Percentiles rank a stretch among this genome's conserved stretches.
phyloP scores from a whole-genome alignment of 2,113 vertebrate genomes.

The Danionella cerebrum region DNA sequence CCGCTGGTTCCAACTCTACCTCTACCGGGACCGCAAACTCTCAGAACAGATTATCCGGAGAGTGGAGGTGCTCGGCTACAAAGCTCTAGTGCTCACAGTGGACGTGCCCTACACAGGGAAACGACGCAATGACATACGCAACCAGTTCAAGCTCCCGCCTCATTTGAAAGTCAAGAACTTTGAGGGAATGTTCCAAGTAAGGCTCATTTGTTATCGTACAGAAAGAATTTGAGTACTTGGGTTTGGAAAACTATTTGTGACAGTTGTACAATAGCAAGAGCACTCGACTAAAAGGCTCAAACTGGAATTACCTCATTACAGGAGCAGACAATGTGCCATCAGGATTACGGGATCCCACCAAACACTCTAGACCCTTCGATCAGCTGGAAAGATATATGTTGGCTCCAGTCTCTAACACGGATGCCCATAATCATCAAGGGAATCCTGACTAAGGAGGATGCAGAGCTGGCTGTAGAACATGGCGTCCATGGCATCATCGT shows the following conservation, averaged over 20 bases:
- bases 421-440: slow-evolving; percentile 93
- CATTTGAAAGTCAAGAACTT: slow-evolving; percentile 81
- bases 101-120: slow-evolving; percentile 81
- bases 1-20: slow-evolving; percentile 90
- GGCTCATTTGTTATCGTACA: too few species aligned
- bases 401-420: slow-evolving; percentile 77
- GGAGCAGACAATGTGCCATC: slow-evolving; percentile 45
- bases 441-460: slow-evolving; percentile 92
- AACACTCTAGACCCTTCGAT: slow-evolving; percentile 74
- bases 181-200: slow-evolving; percentile 73
- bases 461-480: slow-evolving; percentile 82
- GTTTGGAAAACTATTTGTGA: too few species aligned
- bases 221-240: too few species aligned
- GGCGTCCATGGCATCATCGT: slow-evolving; percentile 87
- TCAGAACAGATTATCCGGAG: slow-evolving; percentile 74
- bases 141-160: slow-evolving; percentile 73
- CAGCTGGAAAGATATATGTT: slow-evolving; percentile 85
- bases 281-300: too few species aligned
- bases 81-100: slow-evolving; percentile 81
- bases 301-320: slow-evolving; percentile 51
- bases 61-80: slow-evolving; percentile 76
- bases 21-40: slow-evolving; percentile 73
- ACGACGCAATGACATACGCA: slow-evolving; percentile 75
- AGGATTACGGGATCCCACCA: slow-evolving; percentile 64
- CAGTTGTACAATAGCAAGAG: too few species aligned